Conservation (phyloP, 2,797 vertebrate genomes). For the Tympanoctomys barrerae region DNA sequence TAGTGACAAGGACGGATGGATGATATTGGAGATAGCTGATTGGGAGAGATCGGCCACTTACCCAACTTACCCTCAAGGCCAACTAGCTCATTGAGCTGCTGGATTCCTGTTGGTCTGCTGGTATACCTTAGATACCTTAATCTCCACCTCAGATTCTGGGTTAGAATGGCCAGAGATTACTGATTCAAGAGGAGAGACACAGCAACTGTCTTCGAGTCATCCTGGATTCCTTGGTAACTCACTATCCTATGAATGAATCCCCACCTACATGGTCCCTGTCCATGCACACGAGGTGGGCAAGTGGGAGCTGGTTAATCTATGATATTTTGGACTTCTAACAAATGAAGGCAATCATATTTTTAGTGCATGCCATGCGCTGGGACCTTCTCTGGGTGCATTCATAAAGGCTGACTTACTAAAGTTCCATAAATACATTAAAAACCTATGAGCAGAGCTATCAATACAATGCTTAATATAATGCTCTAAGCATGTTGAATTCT, state of each 20-base stretch:
- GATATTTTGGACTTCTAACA: neutral
- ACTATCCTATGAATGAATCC: neutral
- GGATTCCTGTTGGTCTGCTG: neutral
- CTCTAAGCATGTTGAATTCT: neutral
- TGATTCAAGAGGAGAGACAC: neutral
- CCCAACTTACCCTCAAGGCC: neutral
- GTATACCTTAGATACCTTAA: neutral
- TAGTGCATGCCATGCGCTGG: neutral
- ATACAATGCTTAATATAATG: neutral
- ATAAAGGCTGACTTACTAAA: neutral
- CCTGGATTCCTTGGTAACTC: neutral
- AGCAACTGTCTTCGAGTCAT: fast-evolving
- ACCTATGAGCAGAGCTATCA: neutral
- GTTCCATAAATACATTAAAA: neutral
- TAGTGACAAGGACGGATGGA: neutral
- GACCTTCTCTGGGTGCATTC: neutral
- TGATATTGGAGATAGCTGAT: neutral
- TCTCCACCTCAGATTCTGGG: neutral
- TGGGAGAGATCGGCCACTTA: neutral
- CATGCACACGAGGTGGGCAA: neutral
- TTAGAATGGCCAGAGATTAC: neutral
- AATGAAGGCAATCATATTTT: neutral
- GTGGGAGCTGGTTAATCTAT: neutral
- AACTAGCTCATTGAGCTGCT: neutral
- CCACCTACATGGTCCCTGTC: neutral